Evolutionary conservation across 2,797 vertebrate species (phyloP).

Genomic region (Urosaurus nigricauda): DNA sequence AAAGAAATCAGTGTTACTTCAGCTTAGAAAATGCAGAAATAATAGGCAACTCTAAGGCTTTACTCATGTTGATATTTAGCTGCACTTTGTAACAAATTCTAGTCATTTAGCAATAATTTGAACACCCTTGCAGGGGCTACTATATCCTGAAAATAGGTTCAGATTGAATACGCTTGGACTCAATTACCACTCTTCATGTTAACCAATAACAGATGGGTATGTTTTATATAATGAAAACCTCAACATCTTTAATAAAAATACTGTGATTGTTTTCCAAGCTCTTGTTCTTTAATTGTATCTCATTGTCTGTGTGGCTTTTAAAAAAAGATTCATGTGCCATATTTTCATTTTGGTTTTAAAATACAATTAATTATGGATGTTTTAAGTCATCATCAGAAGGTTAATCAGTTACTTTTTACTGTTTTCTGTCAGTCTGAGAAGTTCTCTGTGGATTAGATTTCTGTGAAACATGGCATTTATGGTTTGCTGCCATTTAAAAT

Average conservation of each 20-base stretch:
- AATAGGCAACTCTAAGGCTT: constrained; percentile 43
- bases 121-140: constrained; percentile 57
- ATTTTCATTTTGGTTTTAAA: constrained; percentile 36
- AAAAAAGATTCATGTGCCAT: constrained; percentile 10
- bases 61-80: constrained; percentile 51
- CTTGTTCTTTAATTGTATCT: constrained; percentile 70
- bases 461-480: constrained; percentile 33
- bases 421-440: constrained; percentile 5
- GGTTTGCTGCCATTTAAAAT: neutral
- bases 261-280: constrained; percentile 65
- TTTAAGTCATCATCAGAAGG: constrained; percentile 8
- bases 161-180: constrained; percentile 69
- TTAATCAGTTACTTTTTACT: neutral
- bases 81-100: constrained; percentile 57
- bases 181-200: constrained; percentile 74
- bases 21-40: constrained; percentile 43
- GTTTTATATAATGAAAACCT: constrained; percentile 59
- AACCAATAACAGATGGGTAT: constrained; percentile 65
- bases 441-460: constrained; percentile 3
- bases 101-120: constrained; percentile 67
- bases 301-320: constrained; percentile 53
- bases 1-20: constrained; percentile 66
- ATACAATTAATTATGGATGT: constrained; percentile 14
- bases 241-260: constrained; percentile 68
- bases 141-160: constrained; percentile 62